Evolutionary conservation across 2,888 invertebrate genomes (phyloP), one percentile per base, ranked within the genome.

Genomic region (Siphlonurus alternatus): DNA sequence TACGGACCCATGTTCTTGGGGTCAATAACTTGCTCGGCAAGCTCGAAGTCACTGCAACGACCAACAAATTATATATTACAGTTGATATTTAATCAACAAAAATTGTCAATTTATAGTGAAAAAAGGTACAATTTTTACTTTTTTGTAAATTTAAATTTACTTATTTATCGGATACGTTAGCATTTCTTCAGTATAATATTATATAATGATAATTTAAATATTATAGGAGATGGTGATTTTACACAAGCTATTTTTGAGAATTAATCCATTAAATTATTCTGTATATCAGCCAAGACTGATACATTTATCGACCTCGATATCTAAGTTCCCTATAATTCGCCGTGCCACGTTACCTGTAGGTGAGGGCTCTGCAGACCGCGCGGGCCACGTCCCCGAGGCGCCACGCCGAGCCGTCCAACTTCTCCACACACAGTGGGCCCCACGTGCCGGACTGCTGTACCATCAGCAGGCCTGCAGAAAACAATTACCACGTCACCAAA

Each of bases 371-470:
- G 75, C 89, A 89, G 2, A 89, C 86, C 0, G 88, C 86, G 71
- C 82, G 79, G 2, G 88, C 89, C 53, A 89, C 78, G 71, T 88
- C 87, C 22, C 83, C 80, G 25, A 88, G 77, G 70, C 83, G 81
- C 76, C 85, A 82, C 2, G 81, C 77, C 61, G 82, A 80, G 25
- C 68, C 69, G 62, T 81, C 78, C 70, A 86, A 83, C 67, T 83
- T 85, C 67, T 85, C 84, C 20, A 87, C 79, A 69, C 89, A 89
- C 2, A 89, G 76, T 71, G 87, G 86, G 2, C 88, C 88, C 89
- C 89, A 89, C 61, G 80, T 78, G 0, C 89, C 89, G 69, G 84
- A 82, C 71, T 87, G 86, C 51, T 87, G 78, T 1, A 89, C 84
- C 81, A 87, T 86, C 25, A 89, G 78, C 70, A 82, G 86, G 24